Percentiles rank a stretch among this genome's conserved stretches.
Evolutionary conservation across 2,113 vertebrate species (phyloP).

Genomic region (Monarcha castaneiventris): DNA sequence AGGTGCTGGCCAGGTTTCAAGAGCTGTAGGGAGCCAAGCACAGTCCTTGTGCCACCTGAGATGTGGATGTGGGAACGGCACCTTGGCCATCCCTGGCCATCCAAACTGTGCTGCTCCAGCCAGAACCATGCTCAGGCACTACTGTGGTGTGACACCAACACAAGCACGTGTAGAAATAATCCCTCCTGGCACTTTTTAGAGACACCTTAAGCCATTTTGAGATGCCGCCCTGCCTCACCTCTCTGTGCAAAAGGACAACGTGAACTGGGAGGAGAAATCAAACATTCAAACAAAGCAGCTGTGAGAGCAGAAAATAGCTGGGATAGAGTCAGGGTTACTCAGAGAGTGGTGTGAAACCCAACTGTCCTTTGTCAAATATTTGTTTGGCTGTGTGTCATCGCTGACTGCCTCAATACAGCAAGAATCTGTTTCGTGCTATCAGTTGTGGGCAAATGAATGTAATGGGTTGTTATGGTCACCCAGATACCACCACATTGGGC

Average conservation of each 20-base stretch:
- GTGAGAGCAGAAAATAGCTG: not conserved
- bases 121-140: not conserved
- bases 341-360: not conserved
- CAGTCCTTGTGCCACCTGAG: not conserved
- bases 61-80: not conserved
- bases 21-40: not conserved
- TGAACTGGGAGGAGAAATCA: not conserved
- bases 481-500: not conserved
- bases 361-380: constrained; percentile 39
- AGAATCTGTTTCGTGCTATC: not conserved
- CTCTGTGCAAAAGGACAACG: not conserved
- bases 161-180: not conserved
- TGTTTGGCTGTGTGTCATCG: not conserved
- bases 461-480: constrained; percentile 39
- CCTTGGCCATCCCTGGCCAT: not conserved
- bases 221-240: not conserved
- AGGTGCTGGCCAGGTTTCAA: not conserved
- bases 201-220: not conserved
- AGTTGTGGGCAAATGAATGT: not conserved
- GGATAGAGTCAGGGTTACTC: not conserved
- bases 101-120: not conserved
- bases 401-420: not conserved
- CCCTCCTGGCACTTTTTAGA: not conserved
- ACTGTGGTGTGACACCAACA: not conserved
- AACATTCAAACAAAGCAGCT: not conserved